Evolutionary conservation across 2,888 invertebrate genomes (phyloP).

Genomic region (Drosophila siamana): DNA sequence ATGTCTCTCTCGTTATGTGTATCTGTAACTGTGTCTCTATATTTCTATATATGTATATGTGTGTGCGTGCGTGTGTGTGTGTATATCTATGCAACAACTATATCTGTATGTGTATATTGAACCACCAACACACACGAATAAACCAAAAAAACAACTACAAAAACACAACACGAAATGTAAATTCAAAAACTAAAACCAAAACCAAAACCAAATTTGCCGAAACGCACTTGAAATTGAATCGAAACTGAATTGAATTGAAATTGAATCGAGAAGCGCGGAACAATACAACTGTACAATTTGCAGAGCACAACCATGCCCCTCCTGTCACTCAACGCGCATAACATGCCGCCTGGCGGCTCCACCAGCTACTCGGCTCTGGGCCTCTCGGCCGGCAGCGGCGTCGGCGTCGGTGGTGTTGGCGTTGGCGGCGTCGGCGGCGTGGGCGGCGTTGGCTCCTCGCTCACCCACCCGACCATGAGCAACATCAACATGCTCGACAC

Average conservation of each 20-base stretch:
- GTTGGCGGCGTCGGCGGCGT: slow-evolving; percentile 60
- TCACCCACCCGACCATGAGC: slow-evolving; percentile 84
- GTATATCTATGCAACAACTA: too few relatives aligned
- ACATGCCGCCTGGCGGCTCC: slow-evolving; percentile 84
- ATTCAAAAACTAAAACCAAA: slow-evolving; percentile 36
- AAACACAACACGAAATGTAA: slow-evolving; percentile 47
- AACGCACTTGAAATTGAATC: slow-evolving; percentile 42
- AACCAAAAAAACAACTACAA: slow-evolving; percentile 3
- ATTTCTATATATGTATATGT: slow-evolving; percentile 33
- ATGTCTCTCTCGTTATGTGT: slow-evolving; percentile 43
- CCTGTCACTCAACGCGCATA: slow-evolving; percentile 86
- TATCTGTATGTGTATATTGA: slow-evolving; percentile 2
- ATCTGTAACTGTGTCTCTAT: slow-evolving; percentile 41
- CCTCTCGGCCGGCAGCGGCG: slow-evolving; percentile 83
- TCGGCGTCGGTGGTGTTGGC: slow-evolving; percentile 70
- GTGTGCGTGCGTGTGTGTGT: too few relatives aligned
- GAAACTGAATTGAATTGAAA: slow-evolving; percentile 39
- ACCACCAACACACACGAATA: background rate
- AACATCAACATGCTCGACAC: slow-evolving; percentile 82
- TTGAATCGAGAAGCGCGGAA: slow-evolving; percentile 82
- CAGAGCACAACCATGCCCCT: slow-evolving; percentile 89
- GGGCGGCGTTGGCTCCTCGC: slow-evolving; percentile 79
- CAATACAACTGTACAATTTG: slow-evolving; percentile 86
- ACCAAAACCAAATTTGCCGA: slow-evolving; percentile 24
- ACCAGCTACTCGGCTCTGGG: slow-evolving; percentile 85